These are phyloP conservation scores for Vannuccia rotundouncinata DNA, from an alignment of 2,888 invertebrate genomes.

Conservation along the genomic window DNA sequence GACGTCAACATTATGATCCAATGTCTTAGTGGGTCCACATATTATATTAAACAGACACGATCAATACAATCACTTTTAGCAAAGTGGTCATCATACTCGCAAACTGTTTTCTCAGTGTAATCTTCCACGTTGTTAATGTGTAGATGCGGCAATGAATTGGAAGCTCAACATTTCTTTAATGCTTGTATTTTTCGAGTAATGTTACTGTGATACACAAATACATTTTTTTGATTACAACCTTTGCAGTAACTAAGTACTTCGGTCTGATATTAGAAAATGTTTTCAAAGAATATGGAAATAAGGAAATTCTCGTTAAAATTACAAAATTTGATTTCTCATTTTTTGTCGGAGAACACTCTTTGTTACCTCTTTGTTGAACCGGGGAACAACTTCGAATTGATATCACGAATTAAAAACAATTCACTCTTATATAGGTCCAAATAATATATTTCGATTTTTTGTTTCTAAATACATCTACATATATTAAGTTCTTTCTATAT, in stretches of 20 bases:
- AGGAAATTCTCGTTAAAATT: background rate
- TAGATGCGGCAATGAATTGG: background rate
- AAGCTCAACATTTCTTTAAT: background rate
- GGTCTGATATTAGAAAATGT: constrained; percentile 11
- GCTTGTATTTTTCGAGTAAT: background rate
- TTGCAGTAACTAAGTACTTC: constrained; percentile 1
- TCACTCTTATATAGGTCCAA: no score
- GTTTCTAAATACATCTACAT: no score
- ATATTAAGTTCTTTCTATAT: no score
- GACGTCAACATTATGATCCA: background rate
- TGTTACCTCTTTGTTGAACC: no score
- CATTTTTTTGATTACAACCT: background rate
- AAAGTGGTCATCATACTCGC: background rate
- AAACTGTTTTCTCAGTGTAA: background rate
- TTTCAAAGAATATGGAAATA: background rate
- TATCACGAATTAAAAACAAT: no score
- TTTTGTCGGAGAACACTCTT: constrained; percentile 10
- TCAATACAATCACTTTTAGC: constrained; percentile 16
- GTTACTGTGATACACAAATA: constrained; percentile 4
- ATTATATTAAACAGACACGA: background rate
- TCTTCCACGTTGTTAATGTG: background rate
- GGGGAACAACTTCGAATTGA: no score
- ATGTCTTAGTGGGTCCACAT: background rate
- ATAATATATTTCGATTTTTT: no score
- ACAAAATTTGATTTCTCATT: background rate